These are phyloP conservation scores for Anneissia japonica DNA, from an alignment of 35 echinoderm and acorn worm species.

Conservation along the genomic window DNA sequence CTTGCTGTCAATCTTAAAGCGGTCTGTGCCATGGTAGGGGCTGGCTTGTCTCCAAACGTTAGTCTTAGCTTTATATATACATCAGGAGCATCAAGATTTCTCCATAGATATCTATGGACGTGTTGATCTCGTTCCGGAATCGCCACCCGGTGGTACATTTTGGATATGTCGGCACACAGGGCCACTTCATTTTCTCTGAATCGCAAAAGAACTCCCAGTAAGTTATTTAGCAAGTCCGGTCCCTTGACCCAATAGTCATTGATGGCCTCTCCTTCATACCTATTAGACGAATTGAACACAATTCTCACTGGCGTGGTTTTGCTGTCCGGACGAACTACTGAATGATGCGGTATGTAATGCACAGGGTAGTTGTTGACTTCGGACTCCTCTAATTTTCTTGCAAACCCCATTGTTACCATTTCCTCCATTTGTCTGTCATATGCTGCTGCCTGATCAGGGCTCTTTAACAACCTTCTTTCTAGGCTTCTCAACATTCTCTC, in stretches of 20 bases:
- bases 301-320: too few relatives aligned
- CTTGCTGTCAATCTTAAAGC: background rate
- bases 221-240: background rate
- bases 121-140: slow-evolving; percentile 21
- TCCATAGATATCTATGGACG: slow-evolving; percentile 42
- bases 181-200: slow-evolving; percentile 42
- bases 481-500: too few relatives aligned
- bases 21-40: background rate
- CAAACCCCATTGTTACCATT: too few relatives aligned
- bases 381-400: too few relatives aligned
- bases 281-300: slow-evolving; percentile 47
- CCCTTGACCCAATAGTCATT: background rate
- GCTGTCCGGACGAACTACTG: too few relatives aligned
- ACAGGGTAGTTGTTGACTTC: too few relatives aligned
- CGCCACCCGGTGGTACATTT: background rate
- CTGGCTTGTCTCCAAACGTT: slow-evolving; percentile 35
- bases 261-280: slow-evolving; percentile 10
- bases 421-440: too few relatives aligned
- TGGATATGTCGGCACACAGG: background rate
- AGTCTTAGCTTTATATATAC: slow-evolving; percentile 21
- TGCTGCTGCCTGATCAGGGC: too few relatives aligned
- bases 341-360: too few relatives aligned
- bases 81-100: slow-evolving; percentile 20
- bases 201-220: slow-evolving; percentile 21
- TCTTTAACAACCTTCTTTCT: too few relatives aligned